These are phyloP conservation scores for Zoanthus sansibaricus DNA, from an alignment of 92 coral and sea anemone genomes.

Conservation along the genomic window DNA sequence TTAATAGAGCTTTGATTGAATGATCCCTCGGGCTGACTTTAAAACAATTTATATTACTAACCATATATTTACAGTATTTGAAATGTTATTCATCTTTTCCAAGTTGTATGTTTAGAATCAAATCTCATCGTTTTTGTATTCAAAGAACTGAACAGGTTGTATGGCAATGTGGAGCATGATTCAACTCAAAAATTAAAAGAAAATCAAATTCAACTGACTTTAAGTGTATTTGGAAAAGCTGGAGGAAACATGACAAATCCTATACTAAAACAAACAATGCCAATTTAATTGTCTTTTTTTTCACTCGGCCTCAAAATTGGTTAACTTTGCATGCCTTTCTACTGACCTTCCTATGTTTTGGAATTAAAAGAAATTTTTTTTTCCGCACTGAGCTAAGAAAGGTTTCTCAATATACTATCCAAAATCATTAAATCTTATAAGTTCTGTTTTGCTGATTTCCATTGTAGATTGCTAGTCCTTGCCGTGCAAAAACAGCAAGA, in stretches of 20 bases:
- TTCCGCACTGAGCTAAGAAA: not conserved
- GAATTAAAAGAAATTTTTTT: not conserved
- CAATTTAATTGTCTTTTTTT: conserved; percentile 6
- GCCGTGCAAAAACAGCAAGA: conserved; percentile 45
- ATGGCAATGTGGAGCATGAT: not conserved
- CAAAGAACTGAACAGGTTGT: not conserved
- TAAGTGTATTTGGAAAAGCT: not conserved
- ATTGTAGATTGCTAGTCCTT: conserved; percentile 29
- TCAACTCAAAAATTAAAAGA: not conserved
- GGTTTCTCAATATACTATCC: not conserved
- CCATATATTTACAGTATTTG: not conserved
- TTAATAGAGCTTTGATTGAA: conserved; percentile 52
- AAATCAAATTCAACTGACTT: not conserved
- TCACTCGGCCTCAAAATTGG: conserved; percentile 2
- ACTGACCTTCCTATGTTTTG: not conserved
- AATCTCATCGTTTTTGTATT: not conserved
- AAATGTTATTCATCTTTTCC: not conserved
- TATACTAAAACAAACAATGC: conserved; percentile 29
- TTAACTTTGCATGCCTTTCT: conserved; percentile 10
- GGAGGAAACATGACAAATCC: not conserved
- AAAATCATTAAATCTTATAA: conserved; percentile 13
- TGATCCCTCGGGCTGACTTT: conserved; percentile 27
- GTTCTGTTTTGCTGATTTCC: conserved; percentile 30
- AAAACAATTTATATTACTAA: not conserved
- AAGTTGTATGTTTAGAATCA: not conserved